Conservation (phyloP, 2,888 invertebrate genomes). For the Xiphydria camelus region DNA sequence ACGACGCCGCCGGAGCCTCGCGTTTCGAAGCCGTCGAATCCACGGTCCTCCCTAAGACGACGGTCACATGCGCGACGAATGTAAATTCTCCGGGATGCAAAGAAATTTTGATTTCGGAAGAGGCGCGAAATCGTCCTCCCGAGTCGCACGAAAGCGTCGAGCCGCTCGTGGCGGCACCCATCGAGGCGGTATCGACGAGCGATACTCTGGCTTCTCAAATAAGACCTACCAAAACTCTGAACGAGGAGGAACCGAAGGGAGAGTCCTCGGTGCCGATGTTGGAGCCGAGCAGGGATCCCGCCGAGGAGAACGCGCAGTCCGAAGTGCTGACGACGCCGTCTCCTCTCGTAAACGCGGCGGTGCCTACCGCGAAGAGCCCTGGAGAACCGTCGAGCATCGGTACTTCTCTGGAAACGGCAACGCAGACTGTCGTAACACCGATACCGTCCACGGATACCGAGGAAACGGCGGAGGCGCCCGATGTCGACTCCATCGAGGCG, state of each 20-base stretch:
- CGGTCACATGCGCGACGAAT: not conserved
- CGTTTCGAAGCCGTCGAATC: not conserved
- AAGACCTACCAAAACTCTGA: slow-evolving; percentile 43
- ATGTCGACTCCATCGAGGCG: not conserved
- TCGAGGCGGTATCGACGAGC: slow-evolving; percentile 41
- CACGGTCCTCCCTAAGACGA: not conserved
- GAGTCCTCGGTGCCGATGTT: slow-evolving; percentile 33
- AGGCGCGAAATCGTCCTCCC: not conserved
- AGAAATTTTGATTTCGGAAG: not conserved
- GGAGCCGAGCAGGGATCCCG: slow-evolving; percentile 37
- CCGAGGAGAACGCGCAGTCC: slow-evolving; percentile 31
- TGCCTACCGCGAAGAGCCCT: slow-evolving; percentile 21
- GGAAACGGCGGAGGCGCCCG: not conserved
- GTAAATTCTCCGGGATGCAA: not conserved
- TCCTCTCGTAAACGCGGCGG: slow-evolving; percentile 23
- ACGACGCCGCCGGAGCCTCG: slow-evolving; percentile 7
- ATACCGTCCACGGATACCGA: not conserved
- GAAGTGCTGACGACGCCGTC: slow-evolving; percentile 35
- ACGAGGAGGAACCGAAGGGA: slow-evolving; percentile 37
- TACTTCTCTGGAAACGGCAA: slow-evolving; percentile 24
- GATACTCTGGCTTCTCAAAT: slow-evolving; percentile 46
- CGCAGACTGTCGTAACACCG: slow-evolving; percentile 14
- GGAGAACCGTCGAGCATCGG: slow-evolving; percentile 28
- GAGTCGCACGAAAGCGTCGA: not conserved
- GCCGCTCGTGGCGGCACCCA: slow-evolving; percentile 1